Conservation (phyloP, 2,888 invertebrate genomes). For the Stenodema calcarata region DNA sequence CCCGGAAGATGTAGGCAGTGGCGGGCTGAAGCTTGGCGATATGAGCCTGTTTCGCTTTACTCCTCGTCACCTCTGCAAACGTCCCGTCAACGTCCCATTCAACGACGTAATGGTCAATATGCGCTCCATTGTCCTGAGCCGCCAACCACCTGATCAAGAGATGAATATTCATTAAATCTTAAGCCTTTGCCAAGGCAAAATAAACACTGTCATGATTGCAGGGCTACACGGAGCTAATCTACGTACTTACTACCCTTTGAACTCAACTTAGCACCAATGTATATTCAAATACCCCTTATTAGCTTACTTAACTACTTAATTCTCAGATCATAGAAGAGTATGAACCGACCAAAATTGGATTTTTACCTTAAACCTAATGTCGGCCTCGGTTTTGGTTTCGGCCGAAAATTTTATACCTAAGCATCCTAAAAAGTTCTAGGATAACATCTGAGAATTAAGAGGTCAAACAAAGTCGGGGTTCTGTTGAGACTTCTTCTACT, state of each 20-base stretch:
- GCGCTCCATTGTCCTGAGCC: slow-evolving; percentile 80
- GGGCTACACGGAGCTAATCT: not conserved
- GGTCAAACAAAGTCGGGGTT: no score
- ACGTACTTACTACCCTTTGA: not conserved
- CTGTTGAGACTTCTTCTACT: no score
- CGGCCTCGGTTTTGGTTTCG: no score
- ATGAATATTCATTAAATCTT: not conserved
- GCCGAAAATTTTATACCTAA: no score
- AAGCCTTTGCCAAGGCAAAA: not conserved
- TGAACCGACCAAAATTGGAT: no score
- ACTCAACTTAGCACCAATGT: no score
- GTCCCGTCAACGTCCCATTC: slow-evolving; percentile 76
- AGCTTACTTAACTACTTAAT: no score
- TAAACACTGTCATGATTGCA: not conserved
- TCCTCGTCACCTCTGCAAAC: slow-evolving; percentile 76
- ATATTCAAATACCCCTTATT: not conserved
- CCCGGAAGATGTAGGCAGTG: slow-evolving; percentile 80
- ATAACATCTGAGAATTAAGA: no score
- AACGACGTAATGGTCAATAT: slow-evolving; percentile 76
- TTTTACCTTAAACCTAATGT: no score
- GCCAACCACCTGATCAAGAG: slow-evolving; percentile 67
- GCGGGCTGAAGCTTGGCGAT: slow-evolving; percentile 78
- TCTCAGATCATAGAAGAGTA: no score
- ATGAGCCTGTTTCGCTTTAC: slow-evolving; percentile 77
- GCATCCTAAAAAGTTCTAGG: no score